Evolutionary conservation across 2,888 invertebrate genomes (phyloP), one percentile per base, ranked within the genome.

Genomic region (Parascotia fuliginaria): DNA sequence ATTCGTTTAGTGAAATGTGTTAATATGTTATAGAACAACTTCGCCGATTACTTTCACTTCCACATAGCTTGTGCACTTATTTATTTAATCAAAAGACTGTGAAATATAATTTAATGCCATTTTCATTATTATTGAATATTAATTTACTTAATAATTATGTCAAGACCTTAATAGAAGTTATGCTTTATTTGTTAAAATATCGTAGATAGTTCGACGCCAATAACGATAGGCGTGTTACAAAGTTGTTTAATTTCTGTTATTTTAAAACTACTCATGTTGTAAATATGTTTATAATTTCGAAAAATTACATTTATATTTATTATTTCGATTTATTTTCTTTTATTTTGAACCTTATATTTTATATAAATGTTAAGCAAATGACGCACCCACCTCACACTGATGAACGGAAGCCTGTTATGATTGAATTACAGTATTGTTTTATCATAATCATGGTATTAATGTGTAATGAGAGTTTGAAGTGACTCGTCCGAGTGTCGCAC

Each of bases 301-400:
- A 83, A 24, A 82, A 81, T 91, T 92, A 91, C 86, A 91, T 86
- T 88, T 87, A 87, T 90, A 92, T 89, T 89, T 88, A 89, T 90
- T 84, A 87, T 87, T 87, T 89, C 66, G 61, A 67, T 75, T 75
- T 36, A 5, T 38, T 70, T 74, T 70, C 75, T 79, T 80, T 75
- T 77, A 79, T 79, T 82, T 81, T 69, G 75, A 71, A 55, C 59
- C 72, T 67, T 46, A 45, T 48, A 44, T 60, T 29, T 11, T 29
- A 32, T 36, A 48, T 63, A 38, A 48, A 36, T 39, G 48, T 40
- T 73, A 85, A 89, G 90, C 87, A 89, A 89, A 90, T 89, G 77
- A 87, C 92, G 91, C 90, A 89, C 87, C 75, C 84, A 85, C 76
- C 46, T 38, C 3, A 44, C n/a, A 57, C 29, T 56, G 60, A 44